Evolutionary conservation across 2,113 vertebrate species (phyloP), one percentile per base, ranked within the genome.

Genomic region (Dunckerocampus dactyliophorus): DNA sequence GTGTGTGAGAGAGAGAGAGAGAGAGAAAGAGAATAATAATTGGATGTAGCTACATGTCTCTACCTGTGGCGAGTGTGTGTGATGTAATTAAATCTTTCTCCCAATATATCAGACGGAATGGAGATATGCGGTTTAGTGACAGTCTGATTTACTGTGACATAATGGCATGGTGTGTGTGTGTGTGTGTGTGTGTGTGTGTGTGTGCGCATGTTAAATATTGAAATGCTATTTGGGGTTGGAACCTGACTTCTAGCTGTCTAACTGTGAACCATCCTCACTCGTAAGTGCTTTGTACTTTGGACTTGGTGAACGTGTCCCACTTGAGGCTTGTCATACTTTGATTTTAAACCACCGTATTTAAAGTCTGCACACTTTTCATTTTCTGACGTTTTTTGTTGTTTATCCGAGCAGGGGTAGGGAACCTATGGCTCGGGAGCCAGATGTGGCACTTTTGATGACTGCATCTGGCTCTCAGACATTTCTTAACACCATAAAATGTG

Each of bases 81-180:
- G 66, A 69, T 77, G 59, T 82, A 82, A 87, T 85, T 85, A 82
- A 75, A 80, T 78, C 64, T 77, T 67, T 63, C 70, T 74, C 67
- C 60, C 64, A 47, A 67, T 74, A 69, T 73, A 83, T 85, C 70
- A 74, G 69, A 77, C 72, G 75, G 69, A 74, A 79, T 48, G 47
- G 42, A 67, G 70, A 66, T 82, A 79, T 69, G 61, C 72, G 46
- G 70, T 62, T 75, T 62, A 72, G 60, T 77, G 68, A 72, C 62
- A 76, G 52, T 72, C 48, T 76, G 62, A 82, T 77, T 82, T 84
- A 72, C 69, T 62, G 63, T 72, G 68, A 81, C 77, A 80, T 74
- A 65, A 69, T 76, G 68, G 72, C 68, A 66, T 59, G 39, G 56
- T 31, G 59, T 52, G 59, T 58, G 53, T 57, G 42, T 45, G 45